These are phyloP conservation scores for Conomelus anceps DNA, from an alignment of 2,888 invertebrate genomes.

Conservation along the genomic window DNA sequence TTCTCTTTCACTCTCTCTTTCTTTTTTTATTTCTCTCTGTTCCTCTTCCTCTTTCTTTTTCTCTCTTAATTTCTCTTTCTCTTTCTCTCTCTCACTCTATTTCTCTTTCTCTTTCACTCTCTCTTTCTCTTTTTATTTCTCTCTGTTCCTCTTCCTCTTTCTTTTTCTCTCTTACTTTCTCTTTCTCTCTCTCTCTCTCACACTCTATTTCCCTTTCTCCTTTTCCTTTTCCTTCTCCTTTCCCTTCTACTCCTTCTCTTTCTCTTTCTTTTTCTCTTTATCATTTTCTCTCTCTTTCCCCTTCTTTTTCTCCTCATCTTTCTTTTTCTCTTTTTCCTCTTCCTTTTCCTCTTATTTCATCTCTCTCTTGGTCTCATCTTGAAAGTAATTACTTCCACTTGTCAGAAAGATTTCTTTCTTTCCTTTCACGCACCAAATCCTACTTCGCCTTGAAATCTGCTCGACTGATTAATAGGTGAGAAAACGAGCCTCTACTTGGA, in stretches of 20 bases:
- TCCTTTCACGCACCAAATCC: neutral
- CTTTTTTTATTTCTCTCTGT: neutral
- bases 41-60: neutral
- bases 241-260: too few relatives aligned
- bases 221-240: neutral
- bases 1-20: neutral
- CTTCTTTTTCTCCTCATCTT: neutral
- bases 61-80: too few relatives aligned
- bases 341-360: neutral
- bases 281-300: neutral
- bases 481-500: neutral
- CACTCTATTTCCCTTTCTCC: neutral
- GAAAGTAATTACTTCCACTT: neutral
- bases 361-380: neutral
- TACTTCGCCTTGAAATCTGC: neutral
- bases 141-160: too few relatives aligned
- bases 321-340: neutral
- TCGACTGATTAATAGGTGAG: neutral
- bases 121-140: too few relatives aligned
- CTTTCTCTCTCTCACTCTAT: too few relatives aligned
- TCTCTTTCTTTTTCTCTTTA: neutral
- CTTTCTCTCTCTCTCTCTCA: neutral
- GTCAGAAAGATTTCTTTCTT: neutral
- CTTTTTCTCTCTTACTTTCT: neutral
- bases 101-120: too few relatives aligned